These are phyloP conservation scores for Branchipolynoe longqiensis DNA, from an alignment of 2,888 invertebrate species.

Conservation along the genomic window DNA sequence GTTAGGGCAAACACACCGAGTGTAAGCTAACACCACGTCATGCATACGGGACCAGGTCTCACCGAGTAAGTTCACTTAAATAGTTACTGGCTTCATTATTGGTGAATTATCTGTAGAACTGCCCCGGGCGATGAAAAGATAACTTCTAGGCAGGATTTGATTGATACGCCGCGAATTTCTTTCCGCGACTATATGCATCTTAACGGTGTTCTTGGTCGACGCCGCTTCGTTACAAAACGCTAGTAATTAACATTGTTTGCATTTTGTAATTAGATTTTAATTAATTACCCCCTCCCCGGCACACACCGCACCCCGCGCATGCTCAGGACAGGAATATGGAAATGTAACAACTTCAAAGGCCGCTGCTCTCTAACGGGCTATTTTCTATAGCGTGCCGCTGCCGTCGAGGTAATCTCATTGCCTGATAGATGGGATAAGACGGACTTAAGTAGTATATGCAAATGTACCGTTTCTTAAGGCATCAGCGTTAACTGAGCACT, in stretches of 20 bases:
- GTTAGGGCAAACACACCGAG: no score
- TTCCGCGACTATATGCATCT: neutral
- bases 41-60: no score
- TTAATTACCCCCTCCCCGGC: slow-evolving; percentile 36
- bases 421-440: slow-evolving; percentile 33
- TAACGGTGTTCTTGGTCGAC: slow-evolving; percentile 1
- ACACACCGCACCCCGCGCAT: slow-evolving; percentile 16
- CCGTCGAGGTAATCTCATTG: slow-evolving; percentile 32
- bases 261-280: slow-evolving; percentile 41
- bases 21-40: no score
- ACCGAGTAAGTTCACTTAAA: no score
- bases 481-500: neutral
- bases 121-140: neutral
- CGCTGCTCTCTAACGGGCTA: slow-evolving; percentile 22
- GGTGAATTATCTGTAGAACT: no score
- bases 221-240: slow-evolving; percentile 18
- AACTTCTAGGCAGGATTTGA: slow-evolving; percentile 35
- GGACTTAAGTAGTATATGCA: slow-evolving; percentile 43
- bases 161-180: slow-evolving; percentile 4
- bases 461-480: slow-evolving; percentile 23
- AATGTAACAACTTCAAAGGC: slow-evolving; percentile 42
- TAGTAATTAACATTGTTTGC: slow-evolving; percentile 49
- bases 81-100: no score
- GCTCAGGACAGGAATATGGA: slow-evolving; percentile 29
- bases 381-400: neutral